These are phyloP conservation scores for Panzeria rudis DNA, from an alignment of 2,888 invertebrate genomes.

Conservation along the genomic window DNA sequence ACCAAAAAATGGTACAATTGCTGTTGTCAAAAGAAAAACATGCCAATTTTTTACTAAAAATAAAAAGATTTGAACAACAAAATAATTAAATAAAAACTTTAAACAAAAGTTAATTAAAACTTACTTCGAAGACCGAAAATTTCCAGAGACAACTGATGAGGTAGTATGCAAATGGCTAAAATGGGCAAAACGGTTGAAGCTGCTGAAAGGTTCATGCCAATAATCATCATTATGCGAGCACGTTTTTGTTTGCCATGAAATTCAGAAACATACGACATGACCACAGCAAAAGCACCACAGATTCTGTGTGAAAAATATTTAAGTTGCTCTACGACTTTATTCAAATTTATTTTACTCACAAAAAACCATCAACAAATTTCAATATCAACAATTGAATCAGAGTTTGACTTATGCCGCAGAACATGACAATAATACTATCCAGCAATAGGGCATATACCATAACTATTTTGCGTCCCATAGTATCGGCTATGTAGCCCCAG, in stretches of 20 bases:
- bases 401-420: slow-evolving; percentile 87
- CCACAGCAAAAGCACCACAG: slow-evolving; percentile 89
- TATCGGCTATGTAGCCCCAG: slow-evolving; percentile 91
- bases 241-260: slow-evolving; percentile 88
- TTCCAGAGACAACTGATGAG: slow-evolving; percentile 85
- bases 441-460: slow-evolving; percentile 87
- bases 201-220: slow-evolving; percentile 88
- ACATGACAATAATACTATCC: slow-evolving; percentile 86
- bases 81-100: neutral
- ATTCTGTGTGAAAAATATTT: slow-evolving; percentile 82
- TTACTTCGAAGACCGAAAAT: slow-evolving; percentile 81
- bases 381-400: slow-evolving; percentile 87
- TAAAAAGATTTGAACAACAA: neutral
- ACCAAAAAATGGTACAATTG: slow-evolving; percentile 76
- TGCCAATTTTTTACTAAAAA: slow-evolving; percentile 78
- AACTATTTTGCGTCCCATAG: slow-evolving; percentile 87
- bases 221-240: slow-evolving; percentile 87
- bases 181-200: slow-evolving; percentile 87
- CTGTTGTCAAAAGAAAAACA: slow-evolving; percentile 76
- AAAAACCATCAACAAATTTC: slow-evolving; percentile 89
- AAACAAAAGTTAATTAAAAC: slow-evolving; percentile 29
- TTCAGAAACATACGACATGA: slow-evolving; percentile 89
- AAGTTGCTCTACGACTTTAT: neutral
- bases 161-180: slow-evolving; percentile 89
- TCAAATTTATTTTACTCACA: slow-evolving; percentile 85